These are phyloP conservation scores for Columba janthina DNA, from an alignment of 2,113 vertebrate species.

Conservation along the genomic window DNA sequence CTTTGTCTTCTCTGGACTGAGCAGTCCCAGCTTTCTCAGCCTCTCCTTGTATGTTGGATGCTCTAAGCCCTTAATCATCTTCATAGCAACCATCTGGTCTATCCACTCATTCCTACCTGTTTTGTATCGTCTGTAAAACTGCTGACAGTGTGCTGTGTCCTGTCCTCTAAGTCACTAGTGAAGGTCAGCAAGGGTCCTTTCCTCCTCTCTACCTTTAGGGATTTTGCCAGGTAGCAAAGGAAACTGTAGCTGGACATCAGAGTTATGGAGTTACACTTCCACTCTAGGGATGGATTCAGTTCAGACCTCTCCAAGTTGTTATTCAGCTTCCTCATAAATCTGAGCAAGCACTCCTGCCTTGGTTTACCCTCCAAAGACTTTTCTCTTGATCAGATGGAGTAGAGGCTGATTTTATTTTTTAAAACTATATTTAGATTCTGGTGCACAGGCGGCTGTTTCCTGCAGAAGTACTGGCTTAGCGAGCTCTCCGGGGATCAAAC, in stretches of 20 bases:
- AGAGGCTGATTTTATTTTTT: not conserved
- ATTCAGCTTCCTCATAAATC: not conserved
- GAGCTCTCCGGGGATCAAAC: not conserved
- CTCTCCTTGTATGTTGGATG: not conserved
- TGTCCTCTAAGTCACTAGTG: not conserved
- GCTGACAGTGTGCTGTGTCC: not conserved
- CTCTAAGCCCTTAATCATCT: not conserved
- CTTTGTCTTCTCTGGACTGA: not conserved
- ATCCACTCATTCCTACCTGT: not conserved
- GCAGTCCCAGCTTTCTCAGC: not conserved
- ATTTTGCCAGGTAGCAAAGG: not conserved
- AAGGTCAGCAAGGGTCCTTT: not conserved
- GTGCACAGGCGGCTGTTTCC: not conserved
- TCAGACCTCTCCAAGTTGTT: not conserved
- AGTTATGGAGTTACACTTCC: not conserved
- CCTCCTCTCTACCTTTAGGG: not conserved
- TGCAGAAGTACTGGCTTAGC: not conserved
- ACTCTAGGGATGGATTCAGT: not conserved
- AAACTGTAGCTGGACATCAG: not conserved
- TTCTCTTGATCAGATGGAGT: not conserved
- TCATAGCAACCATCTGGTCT: not conserved
- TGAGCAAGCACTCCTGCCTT: not conserved
- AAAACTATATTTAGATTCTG: not conserved
- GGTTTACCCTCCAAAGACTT: not conserved
- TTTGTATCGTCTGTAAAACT: not conserved